Base-by-base conservation (phyloP, 2,113 vertebrate genomes). In the Callospermophilus lateralis region DNA sequence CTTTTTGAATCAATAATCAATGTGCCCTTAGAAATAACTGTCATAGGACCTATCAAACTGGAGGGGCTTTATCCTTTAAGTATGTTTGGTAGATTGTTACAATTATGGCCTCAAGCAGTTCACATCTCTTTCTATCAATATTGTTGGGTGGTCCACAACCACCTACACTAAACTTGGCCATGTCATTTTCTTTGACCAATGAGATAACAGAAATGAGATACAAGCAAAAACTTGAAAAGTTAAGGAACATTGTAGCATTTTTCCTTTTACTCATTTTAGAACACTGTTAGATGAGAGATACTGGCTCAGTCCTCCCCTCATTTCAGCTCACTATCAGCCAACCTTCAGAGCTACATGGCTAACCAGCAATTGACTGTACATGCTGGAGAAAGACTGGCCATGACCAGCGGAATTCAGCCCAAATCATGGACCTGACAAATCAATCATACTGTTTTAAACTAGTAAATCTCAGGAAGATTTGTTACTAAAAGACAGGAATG, bases 261-360 rank as follows among this genome's bases (percentile, higher is more conserved):
- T 13, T 88, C 78, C 22, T 88, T 79, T 72, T 84, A 72, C 48
- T 68, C 10, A 58, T 39, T 94, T 84, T 51, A 17, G 61, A 87
- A 92, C 1, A 22, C 68, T 51, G 11, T 37, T 95, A 8, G 13
- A 55, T 20, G 78, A 88, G 28, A 28, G 72, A 88, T 22, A 28
- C n/a, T 70, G 5, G 32, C 20, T 22, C 34, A 88, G 6, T 58
- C 32, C 76, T 77, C 37, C 42, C 16, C 10, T 72, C 42, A 37
- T 16, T 24, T 73, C 53, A 67, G 45, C 70, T 78, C 51, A 65
- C 4, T 87, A 39, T 9, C 24, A 61, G 48, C 8, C 63, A 81
- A 16, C 10, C 8, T 7, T 65, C 32, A 39, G 39, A 87, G 42
- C 19, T 63, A 20, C 76, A 28, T 37, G 2, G 0, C 2, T 80